Base-by-base conservation (phyloP, 2,797 vertebrate genomes). In the Cichlasoma orientale region DNA sequence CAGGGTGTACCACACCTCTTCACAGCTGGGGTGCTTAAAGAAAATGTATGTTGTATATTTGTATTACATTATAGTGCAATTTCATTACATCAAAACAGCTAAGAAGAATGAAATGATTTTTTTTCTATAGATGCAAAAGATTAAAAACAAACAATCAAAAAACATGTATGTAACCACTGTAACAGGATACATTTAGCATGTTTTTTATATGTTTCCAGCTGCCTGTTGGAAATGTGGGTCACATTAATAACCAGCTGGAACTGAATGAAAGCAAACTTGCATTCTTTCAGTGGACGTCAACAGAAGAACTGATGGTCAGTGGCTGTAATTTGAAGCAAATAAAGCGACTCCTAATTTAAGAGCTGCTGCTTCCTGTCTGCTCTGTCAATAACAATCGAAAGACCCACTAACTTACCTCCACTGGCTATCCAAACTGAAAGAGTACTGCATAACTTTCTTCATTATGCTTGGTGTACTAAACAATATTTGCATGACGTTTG, bases 1-100 rank as follows among this genome's bases (percentile, higher is more conserved):
- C 59, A 63, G 21, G 21, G 21, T 0, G 8, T 44, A 63, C 14
- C 38, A 11, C 36, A 63, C 38, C 36, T 63, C 21, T 63, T 63
- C 0, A 63, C 21, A 44, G 10, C 36, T 38, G 36, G 36, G 10
- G 3, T 38, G 36, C 36, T 38, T 11, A 63, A 44, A 18, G 14
- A 63, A 25, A 1, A 63, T 7, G 25, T 0, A 38, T 63, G 38
- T 63, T 63, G 4, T 63, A 8, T 8, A 63, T 25, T 21, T 44
- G 59, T 44, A 25, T 0, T 61, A 21, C 10, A 4, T 25, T 21
- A 18, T 8, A 2, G 23, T 41, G 36, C 23, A 21, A 0, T 10
- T 25, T 63, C 36, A 63, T 41, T 16, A 61, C 1, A 12, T 61
- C 23, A 61, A 23, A 61, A 61, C 1, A 0, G 36, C 23, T 61